Evolutionary conservation across 2,888 invertebrate species (phyloP).

Genomic region (Carpatolechia fugitivella): DNA sequence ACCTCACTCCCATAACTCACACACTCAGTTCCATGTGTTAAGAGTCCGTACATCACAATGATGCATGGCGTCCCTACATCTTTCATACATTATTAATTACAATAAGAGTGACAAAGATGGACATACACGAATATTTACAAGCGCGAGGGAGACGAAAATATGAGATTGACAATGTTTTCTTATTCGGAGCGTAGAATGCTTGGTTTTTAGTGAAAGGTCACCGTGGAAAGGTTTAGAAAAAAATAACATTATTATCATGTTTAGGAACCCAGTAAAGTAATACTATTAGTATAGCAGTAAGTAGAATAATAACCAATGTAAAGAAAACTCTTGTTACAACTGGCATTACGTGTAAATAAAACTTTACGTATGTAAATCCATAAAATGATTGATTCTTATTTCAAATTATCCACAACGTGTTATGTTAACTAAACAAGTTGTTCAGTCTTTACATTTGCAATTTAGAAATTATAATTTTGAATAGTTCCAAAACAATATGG

Average conservation of each 20-base stretch:
- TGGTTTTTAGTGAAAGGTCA: slow-evolving; percentile 1
- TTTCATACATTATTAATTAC: slow-evolving; percentile 73
- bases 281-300: no score
- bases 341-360: no score
- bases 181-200: slow-evolving; percentile 17
- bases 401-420: no score
- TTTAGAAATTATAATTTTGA: no score
- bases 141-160: slow-evolving; percentile 28
- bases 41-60: slow-evolving; percentile 57
- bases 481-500: no score
- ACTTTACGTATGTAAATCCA: no score
- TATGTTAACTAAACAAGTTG: no score
- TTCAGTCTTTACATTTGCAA: no score
- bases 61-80: slow-evolving; percentile 57
- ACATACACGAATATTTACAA: slow-evolving; percentile 4
- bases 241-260: neutral
- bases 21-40: slow-evolving; percentile 12
- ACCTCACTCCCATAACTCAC: slow-evolving; percentile 13
- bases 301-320: no score
- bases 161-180: slow-evolving; percentile 41
- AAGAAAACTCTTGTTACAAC: no score
- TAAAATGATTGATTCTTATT: no score
- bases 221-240: no score
- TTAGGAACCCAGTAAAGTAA: neutral
- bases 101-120: slow-evolving; percentile 42